These are phyloP conservation scores for Crossocerus cetratus DNA, from an alignment of 2,888 invertebrate genomes.

Conservation along the genomic window DNA sequence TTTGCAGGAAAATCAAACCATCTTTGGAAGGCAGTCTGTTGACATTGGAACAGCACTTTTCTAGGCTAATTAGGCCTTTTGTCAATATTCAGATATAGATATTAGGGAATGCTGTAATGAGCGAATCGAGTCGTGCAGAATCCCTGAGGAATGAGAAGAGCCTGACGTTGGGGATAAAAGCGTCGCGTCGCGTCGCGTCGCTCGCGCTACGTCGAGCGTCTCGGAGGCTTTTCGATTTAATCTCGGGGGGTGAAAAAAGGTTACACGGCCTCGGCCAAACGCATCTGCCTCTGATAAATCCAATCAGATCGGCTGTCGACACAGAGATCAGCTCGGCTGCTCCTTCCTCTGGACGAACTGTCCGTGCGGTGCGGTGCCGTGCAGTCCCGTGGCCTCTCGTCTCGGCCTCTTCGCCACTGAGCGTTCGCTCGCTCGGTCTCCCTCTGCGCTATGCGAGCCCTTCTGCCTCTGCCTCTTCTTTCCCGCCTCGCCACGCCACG, in stretches of 20 bases:
- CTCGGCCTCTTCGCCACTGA: conserved; percentile 9
- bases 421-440: too few relatives aligned
- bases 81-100: conserved; percentile 26
- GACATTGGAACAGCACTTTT: too few relatives aligned
- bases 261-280: conserved; percentile 44
- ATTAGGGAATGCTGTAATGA: conserved; percentile 36
- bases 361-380: not conserved
- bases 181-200: too few relatives aligned
- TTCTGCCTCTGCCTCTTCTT: conserved; percentile 27
- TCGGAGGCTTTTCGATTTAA: conserved; percentile 50
- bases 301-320: conserved; percentile 70
- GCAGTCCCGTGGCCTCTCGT: conserved; percentile 22
- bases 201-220: not conserved
- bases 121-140: conserved; percentile 14
- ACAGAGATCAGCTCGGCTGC: conserved; percentile 45
- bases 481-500: not conserved
- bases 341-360: conserved; percentile 16
- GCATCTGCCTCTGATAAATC: conserved; percentile 65
- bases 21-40: too few relatives aligned
- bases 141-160: conserved; percentile 15
- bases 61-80: conserved; percentile 39
- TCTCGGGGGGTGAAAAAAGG: conserved; percentile 44
- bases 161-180: too few relatives aligned
- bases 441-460: conserved; percentile 24
- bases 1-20: not conserved